Conservation (phyloP, 2,113 vertebrate genomes). For the Myrmecobius fasciatus region DNA sequence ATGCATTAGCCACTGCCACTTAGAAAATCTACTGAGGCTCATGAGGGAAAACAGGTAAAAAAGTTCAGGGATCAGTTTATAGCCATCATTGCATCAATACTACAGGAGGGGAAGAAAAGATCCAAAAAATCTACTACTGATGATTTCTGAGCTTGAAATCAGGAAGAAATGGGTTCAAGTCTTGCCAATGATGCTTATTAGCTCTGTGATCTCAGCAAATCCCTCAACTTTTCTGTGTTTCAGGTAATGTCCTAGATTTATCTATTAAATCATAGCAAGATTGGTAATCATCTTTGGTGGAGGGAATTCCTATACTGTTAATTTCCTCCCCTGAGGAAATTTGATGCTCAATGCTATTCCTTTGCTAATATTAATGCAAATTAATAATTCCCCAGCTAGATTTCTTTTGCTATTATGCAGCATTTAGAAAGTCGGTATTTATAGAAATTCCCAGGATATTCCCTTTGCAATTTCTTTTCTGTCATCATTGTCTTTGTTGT, state of each 20-base stretch:
- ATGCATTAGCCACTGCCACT: constrained; percentile 7
- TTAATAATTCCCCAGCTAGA: not conserved
- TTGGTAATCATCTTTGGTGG: not conserved
- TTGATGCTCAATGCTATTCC: not conserved
- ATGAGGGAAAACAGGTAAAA: constrained; percentile 7
- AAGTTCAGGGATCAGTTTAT: not conserved
- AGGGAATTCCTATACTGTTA: not conserved
- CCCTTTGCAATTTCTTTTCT: not conserved
- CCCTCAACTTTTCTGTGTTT: not conserved
- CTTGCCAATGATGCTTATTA: not conserved
- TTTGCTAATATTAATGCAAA: not conserved
- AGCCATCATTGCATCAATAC: not conserved
- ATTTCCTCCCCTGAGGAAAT: not conserved
- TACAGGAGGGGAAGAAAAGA: not conserved
- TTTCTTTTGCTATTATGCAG: not conserved
- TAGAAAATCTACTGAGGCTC: not conserved
- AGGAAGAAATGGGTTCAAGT: not conserved
- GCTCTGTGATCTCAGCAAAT: not conserved
- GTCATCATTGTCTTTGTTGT: not conserved
- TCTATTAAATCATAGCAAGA: not conserved
- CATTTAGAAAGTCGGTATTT: constrained; percentile 14
- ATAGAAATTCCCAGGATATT: not conserved
- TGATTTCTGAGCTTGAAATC: not conserved
- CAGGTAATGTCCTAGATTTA: not conserved
- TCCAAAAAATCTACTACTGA: not conserved